These are phyloP conservation scores for Tridacna gigas DNA, from an alignment of 2,888 invertebrate genomes.

Conservation along the genomic window DNA sequence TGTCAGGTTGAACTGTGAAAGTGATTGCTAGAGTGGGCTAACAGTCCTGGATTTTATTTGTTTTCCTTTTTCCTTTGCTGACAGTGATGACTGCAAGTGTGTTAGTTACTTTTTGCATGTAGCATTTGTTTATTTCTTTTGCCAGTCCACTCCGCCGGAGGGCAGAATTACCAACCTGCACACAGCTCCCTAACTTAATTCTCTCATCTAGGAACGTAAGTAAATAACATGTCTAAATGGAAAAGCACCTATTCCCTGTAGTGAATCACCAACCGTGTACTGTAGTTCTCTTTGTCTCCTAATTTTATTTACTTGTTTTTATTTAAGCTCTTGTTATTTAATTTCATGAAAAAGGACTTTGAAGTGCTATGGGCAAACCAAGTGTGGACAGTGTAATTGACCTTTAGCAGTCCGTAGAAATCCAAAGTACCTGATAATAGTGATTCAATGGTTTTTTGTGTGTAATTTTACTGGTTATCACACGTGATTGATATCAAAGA, in stretches of 20 bases:
- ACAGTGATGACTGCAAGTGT: conserved; percentile 3
- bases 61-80: conserved; percentile 1
- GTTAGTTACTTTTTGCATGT: conserved; percentile 35
- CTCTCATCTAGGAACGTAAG: conserved; percentile 54
- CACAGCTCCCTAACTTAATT: conserved; percentile 53
- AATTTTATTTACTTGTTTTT: no score
- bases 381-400: no score
- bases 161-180: conserved; percentile 57
- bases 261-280: no score
- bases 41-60: neutral
- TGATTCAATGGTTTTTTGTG: no score
- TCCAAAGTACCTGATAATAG: no score
- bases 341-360: no score
- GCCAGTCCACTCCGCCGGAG: conserved; percentile 61
- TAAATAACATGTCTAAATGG: conserved; percentile 31
- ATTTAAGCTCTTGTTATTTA: no score
- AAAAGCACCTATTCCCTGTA: conserved; percentile 4
- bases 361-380: no score
- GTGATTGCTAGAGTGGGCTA: neutral
- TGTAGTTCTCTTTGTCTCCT: no score
- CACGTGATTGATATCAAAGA: no score
- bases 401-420: no score
- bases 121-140: conserved; percentile 59
- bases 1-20: neutral
- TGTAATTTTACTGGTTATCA: no score